Conservation (phyloP, 2,888 invertebrate genomes). For the Nomada hirtipes region DNA sequence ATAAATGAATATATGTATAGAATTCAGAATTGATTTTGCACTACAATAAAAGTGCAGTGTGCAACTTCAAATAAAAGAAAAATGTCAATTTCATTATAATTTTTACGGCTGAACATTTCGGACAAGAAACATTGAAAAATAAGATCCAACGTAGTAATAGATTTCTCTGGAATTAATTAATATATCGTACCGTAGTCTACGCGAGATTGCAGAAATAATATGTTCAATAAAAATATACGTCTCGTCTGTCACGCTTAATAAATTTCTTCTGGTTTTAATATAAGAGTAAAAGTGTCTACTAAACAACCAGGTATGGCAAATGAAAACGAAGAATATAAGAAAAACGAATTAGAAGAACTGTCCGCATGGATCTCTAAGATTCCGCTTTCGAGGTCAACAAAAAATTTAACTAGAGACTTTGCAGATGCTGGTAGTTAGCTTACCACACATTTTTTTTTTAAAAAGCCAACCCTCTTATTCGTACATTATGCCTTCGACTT, state of each 20-base stretch:
- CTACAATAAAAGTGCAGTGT: not conserved
- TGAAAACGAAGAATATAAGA: constrained; percentile 11
- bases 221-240: constrained; percentile 15
- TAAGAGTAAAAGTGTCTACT: not conserved
- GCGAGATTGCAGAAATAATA: constrained; percentile 18
- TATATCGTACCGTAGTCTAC: constrained; percentile 11
- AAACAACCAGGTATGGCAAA: constrained; percentile 26
- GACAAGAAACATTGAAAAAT: constrained; percentile 1
- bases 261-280: not conserved
- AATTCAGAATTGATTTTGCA: not conserved
- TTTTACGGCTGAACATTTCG: constrained; percentile 17
- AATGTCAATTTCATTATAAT: constrained; percentile 33
- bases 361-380: constrained; percentile 85
- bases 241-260: not conserved
- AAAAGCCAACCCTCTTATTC: not conserved
- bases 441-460: not conserved
- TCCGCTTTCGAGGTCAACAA: constrained; percentile 86
- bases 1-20: not conserved
- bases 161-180: constrained; percentile 10
- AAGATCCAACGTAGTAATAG: not conserved
- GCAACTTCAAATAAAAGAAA: constrained; percentile 40
- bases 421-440: constrained; percentile 88
- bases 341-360: constrained; percentile 80
- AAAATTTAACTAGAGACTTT: constrained; percentile 89
- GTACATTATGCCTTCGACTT: not conserved